Evolutionary conservation across 2,113 vertebrate genomes (phyloP).

Genomic region (Ardeotis arabs): DNA sequence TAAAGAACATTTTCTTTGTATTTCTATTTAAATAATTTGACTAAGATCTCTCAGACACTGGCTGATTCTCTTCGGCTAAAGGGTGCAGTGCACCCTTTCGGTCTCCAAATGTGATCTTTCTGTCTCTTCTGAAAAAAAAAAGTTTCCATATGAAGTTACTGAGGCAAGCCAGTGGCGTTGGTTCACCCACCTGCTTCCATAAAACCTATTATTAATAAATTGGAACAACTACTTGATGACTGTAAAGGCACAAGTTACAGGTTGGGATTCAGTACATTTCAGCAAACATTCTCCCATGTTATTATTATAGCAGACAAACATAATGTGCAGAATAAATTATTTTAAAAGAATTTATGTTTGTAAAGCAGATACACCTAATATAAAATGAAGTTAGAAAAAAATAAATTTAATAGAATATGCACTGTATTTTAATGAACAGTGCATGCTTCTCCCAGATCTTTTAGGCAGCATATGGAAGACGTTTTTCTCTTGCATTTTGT

Average conservation of each 20-base stretch:
- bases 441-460: not conserved
- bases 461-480: not conserved
- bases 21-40: slow-evolving; percentile 41
- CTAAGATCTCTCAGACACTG: not conserved
- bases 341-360: not conserved
- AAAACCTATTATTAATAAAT: not conserved
- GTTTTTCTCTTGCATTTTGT: not conserved
- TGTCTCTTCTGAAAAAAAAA: not conserved
- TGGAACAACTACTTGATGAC: slow-evolving; percentile 6
- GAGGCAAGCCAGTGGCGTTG: not conserved
- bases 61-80: not conserved
- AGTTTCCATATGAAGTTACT: not conserved
- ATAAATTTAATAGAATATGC: not conserved
- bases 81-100: not conserved
- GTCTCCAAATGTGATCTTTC: not conserved
- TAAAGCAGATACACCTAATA: not conserved
- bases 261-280: not conserved
- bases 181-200: not conserved
- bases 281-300: not conserved
- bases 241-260: not conserved
- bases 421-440: not conserved
- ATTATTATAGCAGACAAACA: not conserved
- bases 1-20: slow-evolving; percentile 21
- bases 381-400: not conserved
- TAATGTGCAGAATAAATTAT: not conserved